phyloP scores from a whole-genome alignment of 2,888 invertebrate species.

The Myopa testacea region DNA sequence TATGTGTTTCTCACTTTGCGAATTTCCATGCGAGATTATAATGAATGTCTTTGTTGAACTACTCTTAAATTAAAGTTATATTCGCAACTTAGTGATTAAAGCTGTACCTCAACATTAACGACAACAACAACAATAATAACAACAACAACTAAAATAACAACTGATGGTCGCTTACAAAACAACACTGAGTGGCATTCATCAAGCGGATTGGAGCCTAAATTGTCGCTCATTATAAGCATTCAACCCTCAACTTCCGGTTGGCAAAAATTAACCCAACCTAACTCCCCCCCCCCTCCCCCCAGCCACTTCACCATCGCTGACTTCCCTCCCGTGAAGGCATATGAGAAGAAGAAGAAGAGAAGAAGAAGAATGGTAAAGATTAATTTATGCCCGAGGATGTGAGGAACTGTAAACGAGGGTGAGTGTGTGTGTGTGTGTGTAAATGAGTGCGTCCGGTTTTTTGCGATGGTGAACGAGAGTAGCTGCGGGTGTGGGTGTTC shows the following conservation, averaged over 20 bases:
- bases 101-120: not conserved
- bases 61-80: not conserved
- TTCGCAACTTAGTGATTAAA: not conserved
- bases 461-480: not conserved
- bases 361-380: not conserved
- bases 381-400: not conserved
- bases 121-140: not conserved
- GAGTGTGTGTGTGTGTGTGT: not conserved
- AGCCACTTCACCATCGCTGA: not conserved
- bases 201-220: slow-evolving; percentile 5
- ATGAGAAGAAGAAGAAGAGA: too few species aligned
- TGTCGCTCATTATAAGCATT: slow-evolving; percentile 3
- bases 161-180: not conserved
- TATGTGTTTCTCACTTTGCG: not conserved
- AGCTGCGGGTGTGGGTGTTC: not conserved
- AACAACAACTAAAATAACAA: not conserved
- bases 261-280: not conserved
- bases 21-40: slow-evolving; percentile 51
- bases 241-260: not conserved
- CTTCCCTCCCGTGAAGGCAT: not conserved
- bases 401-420: not conserved
- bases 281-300: not conserved
- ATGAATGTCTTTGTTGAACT: slow-evolving; percentile 45
- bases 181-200: not conserved
- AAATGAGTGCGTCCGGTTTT: not conserved